Evolutionary conservation across 2,113 vertebrate species (phyloP).

Genomic region (Mormyrus iriodes): DNA sequence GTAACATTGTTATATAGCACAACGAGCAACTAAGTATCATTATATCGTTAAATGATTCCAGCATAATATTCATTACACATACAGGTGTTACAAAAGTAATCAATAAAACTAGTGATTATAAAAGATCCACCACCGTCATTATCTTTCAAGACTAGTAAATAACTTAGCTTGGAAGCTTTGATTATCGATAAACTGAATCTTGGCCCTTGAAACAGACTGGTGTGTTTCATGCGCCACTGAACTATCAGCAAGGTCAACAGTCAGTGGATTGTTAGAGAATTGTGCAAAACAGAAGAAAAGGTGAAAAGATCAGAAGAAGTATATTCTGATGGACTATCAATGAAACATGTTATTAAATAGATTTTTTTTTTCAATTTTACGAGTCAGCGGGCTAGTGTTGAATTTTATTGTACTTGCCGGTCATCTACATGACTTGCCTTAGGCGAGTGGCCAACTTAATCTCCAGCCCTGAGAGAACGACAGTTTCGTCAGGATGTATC

Average conservation of each 20-base stretch:
- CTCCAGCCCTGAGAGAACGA: not conserved
- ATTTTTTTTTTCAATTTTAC: not conserved
- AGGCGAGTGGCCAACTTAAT: not conserved
- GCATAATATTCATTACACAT: not conserved
- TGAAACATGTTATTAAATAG: not conserved
- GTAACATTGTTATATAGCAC: not conserved
- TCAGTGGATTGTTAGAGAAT: not conserved
- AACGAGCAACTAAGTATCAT: not conserved
- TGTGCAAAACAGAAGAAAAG: not conserved
- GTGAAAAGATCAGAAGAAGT: not conserved
- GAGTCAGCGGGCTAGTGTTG: not conserved
- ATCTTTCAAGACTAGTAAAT: not conserved
- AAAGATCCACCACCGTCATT: not conserved
- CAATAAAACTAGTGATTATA: not conserved
- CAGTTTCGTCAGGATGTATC: not conserved
- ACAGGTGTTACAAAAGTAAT: not conserved
- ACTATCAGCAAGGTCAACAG: not conserved
- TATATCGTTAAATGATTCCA: not conserved
- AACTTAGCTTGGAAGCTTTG: not conserved
- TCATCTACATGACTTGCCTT: not conserved
- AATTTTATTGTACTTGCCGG: not conserved
- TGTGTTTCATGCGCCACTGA: not conserved
- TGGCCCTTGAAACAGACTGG: not conserved
- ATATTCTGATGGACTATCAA: not conserved
- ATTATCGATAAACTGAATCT: not conserved